Evolutionary conservation across 2,888 invertebrate genomes (phyloP).

Genomic region (Alloplasta piceator): DNA sequence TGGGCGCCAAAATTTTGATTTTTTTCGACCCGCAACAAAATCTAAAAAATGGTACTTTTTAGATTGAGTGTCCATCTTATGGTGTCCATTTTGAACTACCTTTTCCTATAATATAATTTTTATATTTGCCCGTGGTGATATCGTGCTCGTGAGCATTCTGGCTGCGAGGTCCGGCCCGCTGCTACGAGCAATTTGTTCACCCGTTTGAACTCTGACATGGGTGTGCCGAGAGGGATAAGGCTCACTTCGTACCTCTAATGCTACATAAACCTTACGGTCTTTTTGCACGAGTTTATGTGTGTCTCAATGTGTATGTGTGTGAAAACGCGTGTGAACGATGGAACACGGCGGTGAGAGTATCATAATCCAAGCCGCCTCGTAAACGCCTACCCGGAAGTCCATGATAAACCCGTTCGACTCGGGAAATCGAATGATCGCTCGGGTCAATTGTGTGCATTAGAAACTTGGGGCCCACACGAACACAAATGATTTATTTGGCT

Average conservation of each 20-base stretch:
- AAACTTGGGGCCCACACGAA: constrained; percentile 51
- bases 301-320: no score
- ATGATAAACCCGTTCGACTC: constrained; percentile 71
- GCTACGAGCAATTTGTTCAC: constrained; percentile 74
- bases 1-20: no score
- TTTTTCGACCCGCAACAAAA: no score
- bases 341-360: constrained; percentile 49
- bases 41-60: no score
- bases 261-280: not conserved
- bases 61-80: no score
- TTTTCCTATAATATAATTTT: not conserved
- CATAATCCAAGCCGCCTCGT: constrained; percentile 49
- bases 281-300: no score
- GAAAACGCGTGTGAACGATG: constrained; percentile 50
- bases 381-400: constrained; percentile 74
- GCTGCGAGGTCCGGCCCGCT: constrained; percentile 58
- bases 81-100: no score
- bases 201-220: constrained; percentile 77
- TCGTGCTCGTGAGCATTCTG: constrained; percentile 41
- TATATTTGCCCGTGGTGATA: constrained; percentile 71
- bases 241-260: constrained; percentile 25
- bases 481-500: not conserved
- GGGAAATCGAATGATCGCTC: constrained; percentile 71
- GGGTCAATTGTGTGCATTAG: constrained; percentile 66
- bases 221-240: constrained; percentile 71